phyloP scores from a whole-genome alignment of 2,113 vertebrate species.

The Malurus alboscapulatus region DNA sequence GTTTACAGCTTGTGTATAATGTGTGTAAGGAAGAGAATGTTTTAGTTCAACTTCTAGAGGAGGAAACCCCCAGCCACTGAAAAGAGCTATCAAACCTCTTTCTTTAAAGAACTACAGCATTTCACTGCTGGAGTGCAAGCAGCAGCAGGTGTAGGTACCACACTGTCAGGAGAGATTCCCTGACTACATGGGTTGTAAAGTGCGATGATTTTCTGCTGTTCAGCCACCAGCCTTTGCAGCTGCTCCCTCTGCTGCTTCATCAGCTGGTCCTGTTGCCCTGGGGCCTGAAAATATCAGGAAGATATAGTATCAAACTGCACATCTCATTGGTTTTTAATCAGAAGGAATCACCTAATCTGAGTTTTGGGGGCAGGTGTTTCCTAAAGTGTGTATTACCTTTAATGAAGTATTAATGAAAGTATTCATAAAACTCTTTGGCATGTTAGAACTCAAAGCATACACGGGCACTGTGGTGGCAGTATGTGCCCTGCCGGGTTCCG shows the following conservation, averaged over 20 bases:
- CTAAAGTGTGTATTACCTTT: neutral
- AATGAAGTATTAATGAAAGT: neutral
- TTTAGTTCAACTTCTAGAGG: neutral
- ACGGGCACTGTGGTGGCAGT: neutral
- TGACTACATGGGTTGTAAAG: constrained; percentile 62
- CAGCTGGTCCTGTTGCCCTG: constrained; percentile 1
- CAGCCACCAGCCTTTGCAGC: constrained; percentile 64
- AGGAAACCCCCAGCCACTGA: neutral
- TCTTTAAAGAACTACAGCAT: neutral
- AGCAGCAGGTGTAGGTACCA: neutral
- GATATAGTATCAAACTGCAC: neutral
- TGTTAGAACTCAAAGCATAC: neutral
- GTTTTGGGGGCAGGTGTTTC: neutral
- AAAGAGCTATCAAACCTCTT: neutral
- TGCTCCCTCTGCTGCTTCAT: constrained; percentile 61
- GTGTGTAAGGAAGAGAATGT: neutral
- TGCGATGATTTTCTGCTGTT: constrained; percentile 66
- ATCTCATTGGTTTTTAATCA: neutral
- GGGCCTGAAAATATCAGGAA: constrained; percentile 14
- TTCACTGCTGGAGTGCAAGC: neutral
- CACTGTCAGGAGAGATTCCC: neutral
- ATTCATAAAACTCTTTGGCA: neutral
- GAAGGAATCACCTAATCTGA: neutral
- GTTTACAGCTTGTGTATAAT: neutral
- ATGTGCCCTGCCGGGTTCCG: neutral